These are phyloP conservation scores for Scytalopus superciliaris DNA, from an alignment of 2,113 vertebrate species.

Conservation along the genomic window DNA sequence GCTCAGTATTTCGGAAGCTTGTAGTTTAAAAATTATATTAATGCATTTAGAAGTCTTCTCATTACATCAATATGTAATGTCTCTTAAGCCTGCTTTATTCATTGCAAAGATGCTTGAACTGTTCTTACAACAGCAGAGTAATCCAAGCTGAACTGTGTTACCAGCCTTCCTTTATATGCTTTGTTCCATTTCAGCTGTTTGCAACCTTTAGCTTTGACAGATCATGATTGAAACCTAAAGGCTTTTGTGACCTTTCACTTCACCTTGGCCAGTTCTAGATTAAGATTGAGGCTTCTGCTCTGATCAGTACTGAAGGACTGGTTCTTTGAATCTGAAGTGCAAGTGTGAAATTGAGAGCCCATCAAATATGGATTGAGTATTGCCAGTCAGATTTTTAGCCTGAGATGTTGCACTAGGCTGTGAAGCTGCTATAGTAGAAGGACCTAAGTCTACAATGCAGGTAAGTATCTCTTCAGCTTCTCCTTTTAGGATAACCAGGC, in stretches of 20 bases:
- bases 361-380: background rate
- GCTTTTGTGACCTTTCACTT: background rate
- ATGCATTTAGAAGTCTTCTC: background rate
- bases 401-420: background rate
- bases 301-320: background rate
- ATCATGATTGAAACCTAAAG: background rate
- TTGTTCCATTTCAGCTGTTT: background rate
- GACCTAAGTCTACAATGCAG: background rate
- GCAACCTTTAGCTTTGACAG: background rate
- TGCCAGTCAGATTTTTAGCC: background rate
- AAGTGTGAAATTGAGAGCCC: background rate
- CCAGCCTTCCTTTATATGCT: background rate
- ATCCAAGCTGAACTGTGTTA: background rate
- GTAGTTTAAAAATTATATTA: background rate
- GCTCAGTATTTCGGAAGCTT: background rate
- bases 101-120: background rate
- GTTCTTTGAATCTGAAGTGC: background rate
- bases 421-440: background rate
- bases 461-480: background rate
- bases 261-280: background rate
- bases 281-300: background rate
- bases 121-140: background rate
- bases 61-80: background rate
- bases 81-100: background rate
- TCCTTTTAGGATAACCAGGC: background rate